Evolutionary conservation across 1,140 invertebrate genomes (phyloP).

Genomic region (Drosophila lacertosa): DNA sequence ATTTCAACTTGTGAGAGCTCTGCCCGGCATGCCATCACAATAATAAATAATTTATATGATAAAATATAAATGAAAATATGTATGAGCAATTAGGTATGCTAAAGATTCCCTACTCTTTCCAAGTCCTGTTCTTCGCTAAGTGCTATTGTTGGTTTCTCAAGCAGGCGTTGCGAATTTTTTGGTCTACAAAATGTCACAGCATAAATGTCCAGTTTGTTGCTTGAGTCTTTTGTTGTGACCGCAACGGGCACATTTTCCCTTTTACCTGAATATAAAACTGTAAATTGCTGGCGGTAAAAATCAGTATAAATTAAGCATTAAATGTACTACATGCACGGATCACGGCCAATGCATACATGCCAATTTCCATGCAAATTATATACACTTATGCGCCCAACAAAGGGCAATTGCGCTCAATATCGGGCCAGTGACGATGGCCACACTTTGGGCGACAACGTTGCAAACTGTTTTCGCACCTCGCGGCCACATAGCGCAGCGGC

Average conservation of each 20-base stretch:
- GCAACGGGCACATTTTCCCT: slow-evolving; percentile 36
- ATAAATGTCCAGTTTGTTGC: slow-evolving; percentile 16
- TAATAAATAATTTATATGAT: slow-evolving; percentile 70
- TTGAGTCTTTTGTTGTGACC: slow-evolving; percentile 40
- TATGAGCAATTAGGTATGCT: slow-evolving; percentile 67
- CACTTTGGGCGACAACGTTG: slow-evolving; percentile 76
- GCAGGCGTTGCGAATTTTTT: slow-evolving; percentile 18
- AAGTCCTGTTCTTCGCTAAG: not conserved
- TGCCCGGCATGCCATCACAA: slow-evolving; percentile 21
- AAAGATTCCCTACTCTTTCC: slow-evolving; percentile 24
- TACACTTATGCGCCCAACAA: slow-evolving; percentile 61
- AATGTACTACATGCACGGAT: slow-evolving; percentile 63
- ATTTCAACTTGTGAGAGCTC: slow-evolving; percentile 13
- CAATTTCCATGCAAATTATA: slow-evolving; percentile 81
- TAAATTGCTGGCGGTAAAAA: slow-evolving; percentile 56
- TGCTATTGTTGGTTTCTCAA: slow-evolving; percentile 7
- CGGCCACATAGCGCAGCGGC: slow-evolving; percentile 35
- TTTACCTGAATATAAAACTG: slow-evolving; percentile 37
- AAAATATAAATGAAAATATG: slow-evolving; percentile 75
- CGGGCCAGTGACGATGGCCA: slow-evolving; percentile 63
- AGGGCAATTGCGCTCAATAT: slow-evolving; percentile 29
- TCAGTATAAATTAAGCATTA: slow-evolving; percentile 79
- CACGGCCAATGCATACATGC: slow-evolving; percentile 36
- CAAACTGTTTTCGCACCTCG: slow-evolving; percentile 73
- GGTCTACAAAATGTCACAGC: slow-evolving; percentile 5